phyloP scores from a whole-genome alignment of 2,888 invertebrate species.

The Stenoptilia bipunctidactyla region DNA sequence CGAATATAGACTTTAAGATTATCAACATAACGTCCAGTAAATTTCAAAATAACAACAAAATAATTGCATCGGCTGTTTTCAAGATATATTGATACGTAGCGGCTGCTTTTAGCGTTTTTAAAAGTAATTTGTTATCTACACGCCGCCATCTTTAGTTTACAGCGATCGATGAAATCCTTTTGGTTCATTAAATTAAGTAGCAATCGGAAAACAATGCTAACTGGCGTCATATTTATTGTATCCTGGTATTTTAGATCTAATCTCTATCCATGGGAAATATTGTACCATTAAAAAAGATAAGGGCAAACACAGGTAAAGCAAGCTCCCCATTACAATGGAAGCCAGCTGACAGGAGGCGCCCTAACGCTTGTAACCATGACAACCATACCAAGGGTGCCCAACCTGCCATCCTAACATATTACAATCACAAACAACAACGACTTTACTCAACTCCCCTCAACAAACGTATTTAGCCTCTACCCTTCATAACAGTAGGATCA shows the following conservation, averaged over 20 bases:
- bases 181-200: neutral
- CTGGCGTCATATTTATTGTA: slow-evolving; percentile 27
- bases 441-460: slow-evolving; percentile 29
- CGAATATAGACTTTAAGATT: no score
- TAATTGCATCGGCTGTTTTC: neutral
- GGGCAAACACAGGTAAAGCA: slow-evolving; percentile 46
- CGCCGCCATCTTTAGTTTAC: no score
- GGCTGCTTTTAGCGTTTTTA: neutral
- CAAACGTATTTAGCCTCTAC: slow-evolving; percentile 48
- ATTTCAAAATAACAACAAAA: neutral
- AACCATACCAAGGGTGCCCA: slow-evolving; percentile 62
- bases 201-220: slow-evolving; percentile 31
- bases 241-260: slow-evolving; percentile 31
- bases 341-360: slow-evolving; percentile 70
- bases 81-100: neutral
- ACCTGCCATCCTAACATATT: slow-evolving; percentile 58
- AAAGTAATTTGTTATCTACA: no score
- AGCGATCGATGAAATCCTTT: neutral
- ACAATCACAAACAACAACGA: slow-evolving; percentile 39
- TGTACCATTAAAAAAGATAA: slow-evolving; percentile 31
- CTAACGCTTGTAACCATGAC: slow-evolving; percentile 58
- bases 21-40: no score
- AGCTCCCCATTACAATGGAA: slow-evolving; percentile 50
- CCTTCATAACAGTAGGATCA: slow-evolving; percentile 36
- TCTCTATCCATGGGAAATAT: slow-evolving; percentile 42